Conservation (phyloP, 2,113 vertebrate genomes). For the Ceyx margarethae region DNA sequence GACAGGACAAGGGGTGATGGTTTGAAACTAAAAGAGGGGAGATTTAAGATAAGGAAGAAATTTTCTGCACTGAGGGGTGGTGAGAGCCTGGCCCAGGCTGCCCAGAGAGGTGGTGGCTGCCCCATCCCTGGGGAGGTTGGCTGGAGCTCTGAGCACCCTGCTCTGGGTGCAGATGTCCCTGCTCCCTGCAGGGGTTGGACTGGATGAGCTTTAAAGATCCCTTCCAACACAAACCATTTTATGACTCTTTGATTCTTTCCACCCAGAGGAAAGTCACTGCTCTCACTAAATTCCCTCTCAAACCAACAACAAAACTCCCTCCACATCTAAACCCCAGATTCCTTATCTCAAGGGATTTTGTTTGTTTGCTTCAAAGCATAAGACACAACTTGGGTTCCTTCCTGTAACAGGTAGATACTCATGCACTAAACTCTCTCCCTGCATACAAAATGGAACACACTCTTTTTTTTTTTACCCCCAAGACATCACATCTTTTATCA, state of each 20-base stretch:
- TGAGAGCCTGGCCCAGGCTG: no score
- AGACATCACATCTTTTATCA: neutral
- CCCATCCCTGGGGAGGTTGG: no score
- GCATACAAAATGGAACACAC: rapidly evolving
- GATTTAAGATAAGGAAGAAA: no score
- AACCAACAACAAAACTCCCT: neutral
- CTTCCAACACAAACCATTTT: no score
- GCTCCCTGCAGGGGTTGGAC: no score
- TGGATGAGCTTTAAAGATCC: no score
- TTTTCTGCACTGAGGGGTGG: no score
- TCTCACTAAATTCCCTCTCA: neutral
- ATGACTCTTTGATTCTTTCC: neutral
- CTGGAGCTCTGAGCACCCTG: no score
- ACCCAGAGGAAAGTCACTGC: neutral
- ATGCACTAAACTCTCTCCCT: neutral
- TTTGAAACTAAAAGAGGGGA: no score
- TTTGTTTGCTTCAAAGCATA: neutral
- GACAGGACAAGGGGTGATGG: no score
- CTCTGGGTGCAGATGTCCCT: no score
- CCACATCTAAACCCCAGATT: neutral
- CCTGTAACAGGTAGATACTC: neutral
- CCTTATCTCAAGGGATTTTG: rapidly evolving
- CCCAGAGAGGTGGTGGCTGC: no score
- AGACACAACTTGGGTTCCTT: neutral
- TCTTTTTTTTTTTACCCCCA: neutral